A percentile compares a stretch with the other conserved stretches of the same genome.
phyloP scores from a whole-genome alignment of 2,113 vertebrate species.

The Plecotus auritus region DNA sequence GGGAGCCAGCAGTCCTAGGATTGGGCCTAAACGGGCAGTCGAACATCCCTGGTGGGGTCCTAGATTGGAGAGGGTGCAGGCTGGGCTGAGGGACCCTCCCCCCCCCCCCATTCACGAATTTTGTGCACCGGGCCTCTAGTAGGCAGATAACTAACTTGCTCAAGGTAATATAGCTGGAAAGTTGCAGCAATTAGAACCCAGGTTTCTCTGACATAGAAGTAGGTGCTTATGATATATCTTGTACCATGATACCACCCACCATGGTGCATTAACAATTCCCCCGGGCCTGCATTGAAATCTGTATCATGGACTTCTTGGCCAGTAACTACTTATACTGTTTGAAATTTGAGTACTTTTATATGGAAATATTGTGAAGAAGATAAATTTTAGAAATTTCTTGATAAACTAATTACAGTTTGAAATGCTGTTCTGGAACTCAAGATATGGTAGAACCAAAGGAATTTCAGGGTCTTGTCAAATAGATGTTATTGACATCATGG shows the following conservation, averaged over 20 bases:
- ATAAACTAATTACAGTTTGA: not conserved
- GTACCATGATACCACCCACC: too few species aligned
- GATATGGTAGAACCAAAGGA: not conserved
- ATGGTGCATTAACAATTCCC: not conserved
- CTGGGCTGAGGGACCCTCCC: too few species aligned
- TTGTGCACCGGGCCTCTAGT: too few species aligned
- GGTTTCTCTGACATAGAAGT: not conserved
- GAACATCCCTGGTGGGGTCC: too few species aligned
- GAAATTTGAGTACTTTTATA: not conserved
- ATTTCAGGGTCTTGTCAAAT: not conserved
- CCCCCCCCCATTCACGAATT: too few species aligned
- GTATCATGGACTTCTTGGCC: not conserved
- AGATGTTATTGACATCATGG: not conserved
- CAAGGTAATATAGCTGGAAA: constrained; percentile 1
- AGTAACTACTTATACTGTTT: not conserved
- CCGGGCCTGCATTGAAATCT: not conserved
- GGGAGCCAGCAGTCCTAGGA: too few species aligned
- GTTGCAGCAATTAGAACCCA: not conserved
- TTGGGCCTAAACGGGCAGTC: too few species aligned
- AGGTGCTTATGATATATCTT: not conserved
- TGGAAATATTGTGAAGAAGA: not conserved
- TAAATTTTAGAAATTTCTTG: not conserved
- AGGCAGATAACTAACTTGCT: not conserved
- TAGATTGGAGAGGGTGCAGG: too few species aligned
- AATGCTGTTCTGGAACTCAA: not conserved